Evolutionary conservation across 2,113 vertebrate species (phyloP), one percentile per base, ranked within the genome.

Genomic region (Chamaea fasciata): DNA sequence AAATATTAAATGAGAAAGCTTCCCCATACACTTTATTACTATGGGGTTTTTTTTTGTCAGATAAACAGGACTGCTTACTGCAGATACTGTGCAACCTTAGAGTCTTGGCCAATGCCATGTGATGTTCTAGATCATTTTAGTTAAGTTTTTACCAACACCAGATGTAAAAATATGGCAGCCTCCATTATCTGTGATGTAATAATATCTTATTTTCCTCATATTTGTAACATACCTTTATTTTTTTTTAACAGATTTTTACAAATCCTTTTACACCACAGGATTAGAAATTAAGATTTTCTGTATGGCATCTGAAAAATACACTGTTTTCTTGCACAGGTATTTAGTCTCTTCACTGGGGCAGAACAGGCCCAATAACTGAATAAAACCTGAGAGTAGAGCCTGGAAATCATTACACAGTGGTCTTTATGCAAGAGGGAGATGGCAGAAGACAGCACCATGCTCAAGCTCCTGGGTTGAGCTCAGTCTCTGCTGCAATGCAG

Each of bases 61-160:
- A 30, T 35, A 53, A 90, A 8, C 41, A 80, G 39, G 30, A 22
- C 4, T 75, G 23, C 31, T 91, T 78, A 47, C n/a, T 46, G n/a
- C 3, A 74, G 28, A 67, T 77, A 65, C n/a, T 83, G 49, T 56
- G 69, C 26, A 73, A 19, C 42, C 23, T 42, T 20, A 89, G 21
- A 59, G 47, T 62, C 64, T 84, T 3, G 4, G 68, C 6, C 50
- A 78, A 19, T 0, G 0, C n/a, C 31, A 52, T 2, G 44, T 56
- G 41, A 62, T 42, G 24, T 69, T 83, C 37, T 76, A 37, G 8
- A 15, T 7, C 8, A 39, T 65, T 67, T 65, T 46, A 49, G 30
- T 62, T 14, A 84, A 41, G 15, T 10, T 92, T 89, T 78, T 57
- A 60, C n/a, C 35, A 67, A 21, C 21, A 17, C 77, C 35, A 77